phyloP scores from a whole-genome alignment of 2,888 invertebrate species.

The Melieria omissa region DNA sequence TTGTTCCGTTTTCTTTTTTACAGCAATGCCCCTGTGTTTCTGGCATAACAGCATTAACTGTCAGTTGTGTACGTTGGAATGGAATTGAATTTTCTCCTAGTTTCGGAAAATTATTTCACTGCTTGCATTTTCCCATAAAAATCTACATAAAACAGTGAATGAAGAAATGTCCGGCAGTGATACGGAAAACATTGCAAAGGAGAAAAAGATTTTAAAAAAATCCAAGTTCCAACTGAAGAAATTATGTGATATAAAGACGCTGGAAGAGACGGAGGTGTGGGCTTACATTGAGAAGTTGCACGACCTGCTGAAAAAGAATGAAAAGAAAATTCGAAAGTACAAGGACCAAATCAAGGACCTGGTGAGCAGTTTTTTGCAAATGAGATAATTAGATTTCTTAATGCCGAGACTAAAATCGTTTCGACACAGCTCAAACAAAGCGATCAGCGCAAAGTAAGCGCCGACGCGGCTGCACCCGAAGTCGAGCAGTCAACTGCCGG shows the following conservation, averaged over 20 bases:
- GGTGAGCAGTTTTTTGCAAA: slow-evolving; percentile 63
- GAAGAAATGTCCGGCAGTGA: slow-evolving; percentile 47
- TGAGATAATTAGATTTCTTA: neutral
- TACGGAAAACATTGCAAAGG: slow-evolving; percentile 36
- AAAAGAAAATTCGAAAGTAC: slow-evolving; percentile 71
- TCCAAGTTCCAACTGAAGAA: slow-evolving; percentile 43
- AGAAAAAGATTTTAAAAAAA: slow-evolving; percentile 41
- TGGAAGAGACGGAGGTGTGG: slow-evolving; percentile 51
- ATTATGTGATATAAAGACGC: slow-evolving; percentile 43
- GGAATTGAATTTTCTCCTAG: neutral
- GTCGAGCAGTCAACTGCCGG: neutral
- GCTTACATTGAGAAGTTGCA: slow-evolving; percentile 60
- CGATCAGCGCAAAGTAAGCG: neutral
- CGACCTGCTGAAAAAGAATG: slow-evolving; percentile 66
- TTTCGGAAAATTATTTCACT: neutral
- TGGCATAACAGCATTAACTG: no score
- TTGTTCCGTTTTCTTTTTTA: no score
- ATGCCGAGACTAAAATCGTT: neutral
- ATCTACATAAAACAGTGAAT: neutral
- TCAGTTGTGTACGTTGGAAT: no score
- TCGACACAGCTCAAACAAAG: neutral
- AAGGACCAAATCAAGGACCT: slow-evolving; percentile 69
- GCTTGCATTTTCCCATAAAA: neutral
- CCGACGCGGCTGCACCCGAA: no score
- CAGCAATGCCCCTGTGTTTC: no score